phyloP scores from a whole-genome alignment of 2,113 vertebrate genomes.

The Machaerirhynchus nigripectus region DNA sequence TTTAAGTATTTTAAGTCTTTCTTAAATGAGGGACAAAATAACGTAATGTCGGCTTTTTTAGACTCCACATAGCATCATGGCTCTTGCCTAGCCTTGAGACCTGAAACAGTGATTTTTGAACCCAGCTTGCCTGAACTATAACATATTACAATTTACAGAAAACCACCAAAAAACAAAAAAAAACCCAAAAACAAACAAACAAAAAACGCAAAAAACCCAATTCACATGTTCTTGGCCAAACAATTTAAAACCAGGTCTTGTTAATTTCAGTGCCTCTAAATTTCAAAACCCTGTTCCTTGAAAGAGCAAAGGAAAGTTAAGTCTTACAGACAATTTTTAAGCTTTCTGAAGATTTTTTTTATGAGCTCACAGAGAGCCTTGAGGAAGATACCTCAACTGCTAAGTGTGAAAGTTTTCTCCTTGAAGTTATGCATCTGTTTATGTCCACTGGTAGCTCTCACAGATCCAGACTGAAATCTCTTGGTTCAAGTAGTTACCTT shows the following conservation, averaged over 20 bases:
- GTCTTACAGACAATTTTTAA: not conserved
- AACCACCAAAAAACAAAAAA: not conserved
- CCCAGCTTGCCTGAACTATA: not conserved
- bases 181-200: not conserved
- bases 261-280: not conserved
- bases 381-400: not conserved
- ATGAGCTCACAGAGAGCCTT: not conserved
- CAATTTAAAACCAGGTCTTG: not conserved
- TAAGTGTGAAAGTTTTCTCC: not conserved
- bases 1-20: not conserved
- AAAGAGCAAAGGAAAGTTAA: not conserved
- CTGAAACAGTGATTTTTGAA: not conserved
- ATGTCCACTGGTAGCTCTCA: not conserved
- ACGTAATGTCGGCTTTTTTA: not conserved
- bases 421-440: not conserved
- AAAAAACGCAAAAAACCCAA: not conserved
- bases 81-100: not conserved
- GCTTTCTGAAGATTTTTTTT: not conserved
- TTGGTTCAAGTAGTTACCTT: not conserved
- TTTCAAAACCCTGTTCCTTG: not conserved
- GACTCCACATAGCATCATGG: not conserved
- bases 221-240: not conserved
- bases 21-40: not conserved
- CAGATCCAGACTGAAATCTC: not conserved
- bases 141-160: not conserved